These are phyloP conservation scores for Bombus fervidus DNA, from an alignment of 1,140 invertebrate genomes.

Conservation along the genomic window DNA sequence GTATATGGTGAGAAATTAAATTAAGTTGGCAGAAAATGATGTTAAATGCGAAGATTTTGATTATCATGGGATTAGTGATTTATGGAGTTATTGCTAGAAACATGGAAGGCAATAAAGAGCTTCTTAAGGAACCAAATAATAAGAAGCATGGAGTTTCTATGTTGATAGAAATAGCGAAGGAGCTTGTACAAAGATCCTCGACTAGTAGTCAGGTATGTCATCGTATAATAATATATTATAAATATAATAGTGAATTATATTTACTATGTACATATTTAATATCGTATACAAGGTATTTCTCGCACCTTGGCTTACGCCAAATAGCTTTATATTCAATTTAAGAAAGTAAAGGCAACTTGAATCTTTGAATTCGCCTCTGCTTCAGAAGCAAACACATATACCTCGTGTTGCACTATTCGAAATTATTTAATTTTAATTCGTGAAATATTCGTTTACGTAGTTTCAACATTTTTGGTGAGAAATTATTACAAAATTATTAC, in stretches of 20 bases:
- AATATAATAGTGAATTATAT: neutral
- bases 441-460: neutral
- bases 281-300: too few species aligned
- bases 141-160: constrained; percentile 72
- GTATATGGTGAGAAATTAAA: neutral
- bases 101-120: constrained; percentile 39
- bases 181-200: constrained; percentile 86
- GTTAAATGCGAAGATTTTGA: constrained; percentile 44
- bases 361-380: too few species aligned
- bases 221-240: neutral
- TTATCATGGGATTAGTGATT: constrained; percentile 57
- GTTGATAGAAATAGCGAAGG: constrained; percentile 85
- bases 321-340: too few species aligned
- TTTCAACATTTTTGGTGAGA: neutral
- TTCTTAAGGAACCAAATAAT: constrained; percentile 41
- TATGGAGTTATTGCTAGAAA: constrained; percentile 61
- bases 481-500: neutral
- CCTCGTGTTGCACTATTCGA: neutral
- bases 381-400: too few species aligned
- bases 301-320: too few species aligned
- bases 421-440: neutral
- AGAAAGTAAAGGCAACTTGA: too few species aligned
- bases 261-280: too few species aligned
- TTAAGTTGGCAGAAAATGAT: neutral
- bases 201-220: constrained; percentile 84